A percentile compares a stretch with the other conserved stretches of the same genome.
These are phyloP conservation scores for Phataginus tetradactyla DNA, from an alignment of 2,797 vertebrate species.

Conservation along the genomic window DNA sequence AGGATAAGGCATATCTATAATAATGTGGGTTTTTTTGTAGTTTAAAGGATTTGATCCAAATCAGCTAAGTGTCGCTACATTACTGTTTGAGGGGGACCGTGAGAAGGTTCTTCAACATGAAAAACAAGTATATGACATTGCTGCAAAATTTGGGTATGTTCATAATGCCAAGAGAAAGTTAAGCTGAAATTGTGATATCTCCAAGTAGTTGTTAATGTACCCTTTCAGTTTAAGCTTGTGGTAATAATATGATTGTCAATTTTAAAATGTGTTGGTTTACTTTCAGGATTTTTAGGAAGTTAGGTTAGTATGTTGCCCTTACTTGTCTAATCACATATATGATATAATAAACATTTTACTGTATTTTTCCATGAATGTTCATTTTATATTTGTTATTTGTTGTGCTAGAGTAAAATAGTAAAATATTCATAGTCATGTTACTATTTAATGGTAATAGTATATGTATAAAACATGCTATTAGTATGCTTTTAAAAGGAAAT, in stretches of 20 bases:
- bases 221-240: constrained; percentile 47
- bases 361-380: constrained; percentile 5
- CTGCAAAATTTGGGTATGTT: constrained; percentile 97
- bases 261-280: constrained; percentile 51
- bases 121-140: constrained; percentile 99
- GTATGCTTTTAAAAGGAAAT: constrained; percentile 79
- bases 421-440: constrained; percentile 56
- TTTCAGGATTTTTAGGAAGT: constrained; percentile 38
- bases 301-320: neutral
- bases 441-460: constrained; percentile 43
- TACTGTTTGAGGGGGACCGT: constrained; percentile 97
- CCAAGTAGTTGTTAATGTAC: neutral
- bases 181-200: constrained; percentile 2
- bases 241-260: constrained; percentile 48
- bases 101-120: constrained; percentile 98
- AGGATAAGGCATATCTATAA: constrained; percentile 48
- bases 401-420: constrained; percentile 63
- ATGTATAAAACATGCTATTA: constrained; percentile 65
- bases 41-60: constrained; percentile 99
- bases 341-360: constrained; percentile 18
- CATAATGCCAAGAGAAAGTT: constrained; percentile 41
- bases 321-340: neutral
- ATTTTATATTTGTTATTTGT: constrained; percentile 58
- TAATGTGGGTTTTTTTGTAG: constrained; percentile 84
- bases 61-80: constrained; percentile 94